These are phyloP conservation scores for Heliconius cydno DNA, from an alignment of 2,888 invertebrate species.

Conservation along the genomic window DNA sequence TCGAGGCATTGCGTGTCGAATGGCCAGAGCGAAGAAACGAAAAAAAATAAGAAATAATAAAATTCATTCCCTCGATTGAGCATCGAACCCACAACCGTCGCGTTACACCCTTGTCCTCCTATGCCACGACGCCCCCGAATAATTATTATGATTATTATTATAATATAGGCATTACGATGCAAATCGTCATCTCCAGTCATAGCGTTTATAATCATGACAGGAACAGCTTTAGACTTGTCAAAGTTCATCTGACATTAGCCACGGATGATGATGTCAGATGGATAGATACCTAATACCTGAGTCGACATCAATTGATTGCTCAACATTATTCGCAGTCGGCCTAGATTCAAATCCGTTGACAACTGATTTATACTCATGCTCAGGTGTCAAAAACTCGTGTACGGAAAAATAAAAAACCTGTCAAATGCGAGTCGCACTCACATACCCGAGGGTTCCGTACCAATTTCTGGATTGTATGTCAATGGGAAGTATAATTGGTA, in stretches of 20 bases:
- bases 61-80: too few relatives aligned
- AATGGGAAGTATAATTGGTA: too few relatives aligned
- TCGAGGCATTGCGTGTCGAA: too few relatives aligned
- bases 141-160: neutral
- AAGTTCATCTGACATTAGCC: constrained; percentile 60
- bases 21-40: too few relatives aligned
- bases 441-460: too few relatives aligned
- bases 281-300: constrained; percentile 51
- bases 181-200: constrained; percentile 18
- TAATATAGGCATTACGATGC: constrained; percentile 31
- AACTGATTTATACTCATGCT: constrained; percentile 76
- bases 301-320: constrained; percentile 70
- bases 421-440: too few relatives aligned
- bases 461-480: too few relatives aligned
- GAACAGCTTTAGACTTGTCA: constrained; percentile 61
- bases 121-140: too few relatives aligned
- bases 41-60: too few relatives aligned
- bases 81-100: too few relatives aligned
- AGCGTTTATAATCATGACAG: constrained; percentile 54
- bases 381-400: constrained; percentile 74
- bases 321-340: constrained; percentile 66
- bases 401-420: constrained; percentile 48
- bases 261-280: constrained; percentile 69
- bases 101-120: too few relatives aligned
- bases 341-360: constrained; percentile 71